These are phyloP conservation scores for Sebastiscus albofasciatus DNA, from an alignment of 2,797 vertebrate species.

Conservation along the genomic window DNA sequence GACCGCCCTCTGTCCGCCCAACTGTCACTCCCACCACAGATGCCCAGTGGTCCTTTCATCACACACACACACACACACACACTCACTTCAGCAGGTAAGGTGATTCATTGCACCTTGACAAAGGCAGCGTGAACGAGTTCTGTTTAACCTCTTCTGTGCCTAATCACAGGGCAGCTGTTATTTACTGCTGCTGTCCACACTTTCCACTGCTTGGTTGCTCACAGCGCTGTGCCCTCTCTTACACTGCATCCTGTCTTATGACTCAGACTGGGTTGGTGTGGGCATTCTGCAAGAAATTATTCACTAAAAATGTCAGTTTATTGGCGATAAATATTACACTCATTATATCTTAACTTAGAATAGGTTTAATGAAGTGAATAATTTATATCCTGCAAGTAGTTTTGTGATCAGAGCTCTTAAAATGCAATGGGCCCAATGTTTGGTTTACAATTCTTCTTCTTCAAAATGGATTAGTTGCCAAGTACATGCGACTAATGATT, in stretches of 20 bases:
- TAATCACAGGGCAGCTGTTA: constrained; percentile 64
- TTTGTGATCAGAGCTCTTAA: not conserved
- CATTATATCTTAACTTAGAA: not conserved
- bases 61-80: constrained; percentile 16
- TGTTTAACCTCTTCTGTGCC: constrained; percentile 69
- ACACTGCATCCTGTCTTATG: not conserved
- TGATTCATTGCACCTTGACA: constrained; percentile 69
- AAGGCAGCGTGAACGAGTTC: constrained; percentile 55
- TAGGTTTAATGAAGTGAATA: not conserved
- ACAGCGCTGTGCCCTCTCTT: not conserved
- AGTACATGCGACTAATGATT: not conserved
- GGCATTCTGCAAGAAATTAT: not conserved
- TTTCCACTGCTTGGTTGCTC: constrained; percentile 13
- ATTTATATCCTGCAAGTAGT: not conserved
- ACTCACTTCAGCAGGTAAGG: constrained; percentile 59
- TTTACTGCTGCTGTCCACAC: constrained; percentile 61
- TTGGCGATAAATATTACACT: not conserved
- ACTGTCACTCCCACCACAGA: constrained; percentile 69
- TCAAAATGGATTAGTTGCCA: not conserved
- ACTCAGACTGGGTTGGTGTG: not conserved
- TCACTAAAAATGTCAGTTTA: not conserved
- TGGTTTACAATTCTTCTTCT: not conserved
- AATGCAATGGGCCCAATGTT: not conserved
- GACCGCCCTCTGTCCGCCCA: constrained; percentile 65
- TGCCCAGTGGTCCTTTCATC: constrained; percentile 54